These are phyloP conservation scores for Furcifer pardalis DNA, from an alignment of 2,797 vertebrate species.

Conservation along the genomic window DNA sequence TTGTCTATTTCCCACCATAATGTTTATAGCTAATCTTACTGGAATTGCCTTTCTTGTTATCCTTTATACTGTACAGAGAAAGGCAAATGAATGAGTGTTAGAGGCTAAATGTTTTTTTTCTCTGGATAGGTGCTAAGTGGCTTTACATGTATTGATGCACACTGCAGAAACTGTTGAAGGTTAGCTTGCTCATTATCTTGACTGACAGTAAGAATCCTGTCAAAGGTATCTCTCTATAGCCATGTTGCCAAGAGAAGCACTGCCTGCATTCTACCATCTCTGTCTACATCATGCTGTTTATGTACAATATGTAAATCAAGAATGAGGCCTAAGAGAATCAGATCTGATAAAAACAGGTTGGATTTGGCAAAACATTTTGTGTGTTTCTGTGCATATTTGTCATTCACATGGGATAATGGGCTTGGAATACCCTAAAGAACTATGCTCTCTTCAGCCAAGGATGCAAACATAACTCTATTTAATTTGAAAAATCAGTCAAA, in stretches of 20 bases:
- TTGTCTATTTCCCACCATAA: no score
- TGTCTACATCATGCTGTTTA: constrained; percentile 24
- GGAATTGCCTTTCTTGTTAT: no score
- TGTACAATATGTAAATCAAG: constrained; percentile 42
- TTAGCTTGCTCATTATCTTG: constrained; percentile 54
- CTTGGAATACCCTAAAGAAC: not conserved
- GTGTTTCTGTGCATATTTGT: no score
- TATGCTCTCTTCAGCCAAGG: constrained; percentile 2
- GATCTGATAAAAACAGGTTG: not conserved
- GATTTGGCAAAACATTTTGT: constrained; percentile 30
- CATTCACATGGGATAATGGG: not conserved
- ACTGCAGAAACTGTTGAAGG: constrained; percentile 33
- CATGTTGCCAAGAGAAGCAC: constrained; percentile 12
- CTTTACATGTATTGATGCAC: constrained; percentile 40
- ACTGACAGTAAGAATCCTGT: constrained; percentile 51
- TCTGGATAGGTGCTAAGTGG: constrained; percentile 24
- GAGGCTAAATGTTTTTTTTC: constrained; percentile 16
- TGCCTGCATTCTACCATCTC: not conserved
- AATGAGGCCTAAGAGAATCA: constrained; percentile 41
- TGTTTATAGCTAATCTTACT: no score
- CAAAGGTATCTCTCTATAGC: constrained; percentile 49
- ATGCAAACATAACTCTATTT: not conserved
- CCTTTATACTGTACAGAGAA: no score
- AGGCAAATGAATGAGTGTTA: constrained; percentile 38
- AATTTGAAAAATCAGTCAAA: not conserved